phyloP scores from a whole-genome alignment of 2,113 vertebrate species.

The Lamprotornis superbus region DNA sequence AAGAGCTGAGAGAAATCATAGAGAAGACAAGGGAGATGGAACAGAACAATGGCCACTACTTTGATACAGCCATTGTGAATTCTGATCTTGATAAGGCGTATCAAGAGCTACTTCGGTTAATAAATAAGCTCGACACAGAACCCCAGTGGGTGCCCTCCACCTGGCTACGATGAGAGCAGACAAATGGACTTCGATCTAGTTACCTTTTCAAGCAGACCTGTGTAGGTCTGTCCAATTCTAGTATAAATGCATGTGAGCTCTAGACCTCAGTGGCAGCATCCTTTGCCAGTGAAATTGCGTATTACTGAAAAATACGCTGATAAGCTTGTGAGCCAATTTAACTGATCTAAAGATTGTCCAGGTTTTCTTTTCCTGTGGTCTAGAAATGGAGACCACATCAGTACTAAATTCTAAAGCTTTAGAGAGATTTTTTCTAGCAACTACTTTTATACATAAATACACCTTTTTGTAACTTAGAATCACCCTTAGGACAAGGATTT shows the following conservation, averaged over 20 bases:
- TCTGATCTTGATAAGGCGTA: constrained; percentile 87
- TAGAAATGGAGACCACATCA: constrained; percentile 34
- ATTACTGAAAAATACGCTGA: background rate
- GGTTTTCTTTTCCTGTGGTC: constrained; percentile 38
- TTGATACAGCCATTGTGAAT: constrained; percentile 90
- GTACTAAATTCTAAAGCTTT: constrained; percentile 60
- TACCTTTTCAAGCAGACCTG: background rate
- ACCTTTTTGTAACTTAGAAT: constrained; percentile 52
- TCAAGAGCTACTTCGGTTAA: constrained; percentile 87
- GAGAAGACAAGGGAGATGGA: constrained; percentile 97
- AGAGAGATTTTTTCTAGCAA: constrained; percentile 23
- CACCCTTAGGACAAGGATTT: constrained; percentile 31
- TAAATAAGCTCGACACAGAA: constrained; percentile 93
- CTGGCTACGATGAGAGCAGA: constrained; percentile 83
- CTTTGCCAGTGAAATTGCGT: background rate
- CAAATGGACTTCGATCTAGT: background rate
- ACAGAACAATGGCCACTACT: constrained; percentile 89
- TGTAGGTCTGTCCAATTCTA: constrained; percentile 1
- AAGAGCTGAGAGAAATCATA: constrained; percentile 90
- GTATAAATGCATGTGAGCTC: background rate
- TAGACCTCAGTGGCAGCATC: background rate
- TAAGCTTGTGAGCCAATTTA: constrained; percentile 5
- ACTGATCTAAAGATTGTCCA: constrained; percentile 15
- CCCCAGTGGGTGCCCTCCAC: constrained; percentile 97
- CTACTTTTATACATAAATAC: constrained; percentile 55